Evolutionary conservation across 2,113 vertebrate species (phyloP), one percentile per base, ranked within the genome.

Genomic region (Gopherus evgoodei): DNA sequence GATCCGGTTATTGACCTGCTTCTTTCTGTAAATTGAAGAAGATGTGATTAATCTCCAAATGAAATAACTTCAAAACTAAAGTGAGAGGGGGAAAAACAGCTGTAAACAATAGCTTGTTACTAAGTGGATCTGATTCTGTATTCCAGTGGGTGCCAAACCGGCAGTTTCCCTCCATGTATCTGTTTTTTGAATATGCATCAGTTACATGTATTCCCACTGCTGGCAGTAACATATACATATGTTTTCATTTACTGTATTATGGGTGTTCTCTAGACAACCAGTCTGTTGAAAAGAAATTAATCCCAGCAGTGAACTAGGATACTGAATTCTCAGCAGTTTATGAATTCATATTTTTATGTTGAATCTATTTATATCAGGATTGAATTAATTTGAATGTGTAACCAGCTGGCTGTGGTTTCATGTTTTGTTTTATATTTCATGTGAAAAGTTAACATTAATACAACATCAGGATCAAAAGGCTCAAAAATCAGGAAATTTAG

Each of bases 211-310:
- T 93, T 89, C 87, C 90, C 84, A 86, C n/a, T 86, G 90, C 96
- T 96, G 59, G 88, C 84, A 69, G 92, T 93, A 93, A 85, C 50
- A 78, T 84, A 87, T 85, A 87, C 95, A 97, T 94, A 25, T 97
- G 98, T 97, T 98, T 98, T 96, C 98, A 96, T 96, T 98, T 98
- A 97, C 22, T 95, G 96, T 91, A 95, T 96, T 96, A 97, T 0
- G 95, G 90, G 88, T 97, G 97, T 94, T 97, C 97, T 98, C 97
- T 92, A 98, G 97, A 98, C 97, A 98, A 50, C 87, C 89, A 92
- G 97, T 96, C 97, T 97, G 96, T 94, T 97, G 97, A 97, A 98
- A 97, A 98, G 96, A 98, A 98, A 97, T 98, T 95, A 98, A 97
- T 97, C 96, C 97, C 97, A 98, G 97, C 96, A 96, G 95, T 94